Base-by-base conservation (phyloP, 2,888 invertebrate species). In the Phalangium opilio region DNA sequence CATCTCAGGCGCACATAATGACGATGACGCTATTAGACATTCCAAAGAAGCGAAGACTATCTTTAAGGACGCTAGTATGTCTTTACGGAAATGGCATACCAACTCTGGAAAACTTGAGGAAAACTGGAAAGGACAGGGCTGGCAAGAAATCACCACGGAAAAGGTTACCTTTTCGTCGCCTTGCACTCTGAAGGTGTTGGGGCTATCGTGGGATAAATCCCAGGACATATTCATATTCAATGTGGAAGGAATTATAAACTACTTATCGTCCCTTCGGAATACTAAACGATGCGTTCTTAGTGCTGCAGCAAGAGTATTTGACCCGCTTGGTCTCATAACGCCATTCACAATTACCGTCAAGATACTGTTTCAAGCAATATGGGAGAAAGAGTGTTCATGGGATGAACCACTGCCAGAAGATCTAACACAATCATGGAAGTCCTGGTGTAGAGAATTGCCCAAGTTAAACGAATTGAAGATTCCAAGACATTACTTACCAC, bases 121-220 rank as follows among this genome's bases (percentile, higher is more conserved):
- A 33, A 2, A 3, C 3, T 33, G 17, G 18, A 41, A 45, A 21
- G 17, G 12, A 5, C 12, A 34, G 7, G 36, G 38, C 35, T 36
- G 39, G 19, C 5, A 14, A 18, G 41, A 45, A 41, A 41, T 33
- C 12, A 15, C 41, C 7, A 12, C 15, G 11, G 35, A 46, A n/a
- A 2, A 19, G 4, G 41, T 21, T 12, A 19, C 27, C 5, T 4
- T 21, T 14, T 7, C 11, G 11, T 10, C 27, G 12, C 15, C 14
- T 11, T 33, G 34, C 11, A 34, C 34, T 12, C 35, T 45, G 21
- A 45, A 45, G 14, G 15, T 41, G 33, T 19, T 41, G n/a, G 41
- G n/a, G 12, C 38, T 45, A 5, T 19, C 41, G 5, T 45, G 35
- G 41, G 41, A 45, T 41, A 45, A 45, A 20, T 11, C 1, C 4